A percentile compares a stretch with the other conserved stretches of the same genome.
These are phyloP conservation scores for Dryobates pubescens DNA, from an alignment of 2,797 vertebrate species.

Conservation along the genomic window DNA sequence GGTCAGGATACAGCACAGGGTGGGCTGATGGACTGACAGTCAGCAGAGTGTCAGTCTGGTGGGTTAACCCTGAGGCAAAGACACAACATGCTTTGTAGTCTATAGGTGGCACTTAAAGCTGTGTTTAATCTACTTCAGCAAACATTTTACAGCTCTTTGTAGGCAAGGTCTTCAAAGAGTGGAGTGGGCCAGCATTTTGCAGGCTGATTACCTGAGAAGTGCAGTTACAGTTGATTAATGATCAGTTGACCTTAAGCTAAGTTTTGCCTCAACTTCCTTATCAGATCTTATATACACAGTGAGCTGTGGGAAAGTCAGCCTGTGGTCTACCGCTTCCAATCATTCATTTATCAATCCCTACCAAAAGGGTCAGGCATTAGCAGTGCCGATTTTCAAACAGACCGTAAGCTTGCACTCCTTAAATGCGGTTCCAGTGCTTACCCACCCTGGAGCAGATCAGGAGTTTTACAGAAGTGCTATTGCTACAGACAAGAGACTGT, in stretches of 20 bases:
- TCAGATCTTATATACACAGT: slow-evolving; percentile 69
- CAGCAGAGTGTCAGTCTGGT: not conserved
- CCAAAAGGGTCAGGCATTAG: slow-evolving; percentile 49
- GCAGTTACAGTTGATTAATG: slow-evolving; percentile 68
- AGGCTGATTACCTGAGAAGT: slow-evolving; percentile 64
- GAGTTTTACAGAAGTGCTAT: not conserved
- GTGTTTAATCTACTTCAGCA: slow-evolving; percentile 63
- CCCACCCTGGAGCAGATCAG: not conserved
- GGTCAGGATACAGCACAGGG: not conserved
- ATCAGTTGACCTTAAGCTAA: slow-evolving; percentile 67
- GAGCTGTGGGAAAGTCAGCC: slow-evolving; percentile 69
- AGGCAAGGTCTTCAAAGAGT: slow-evolving; percentile 62
- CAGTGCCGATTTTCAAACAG: not conserved
- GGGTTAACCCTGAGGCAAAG: slow-evolving; percentile 34
- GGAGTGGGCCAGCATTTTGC: slow-evolving; percentile 47
- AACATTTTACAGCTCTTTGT: slow-evolving; percentile 64
- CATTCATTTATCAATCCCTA: slow-evolving; percentile 55
- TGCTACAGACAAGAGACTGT: not conserved
- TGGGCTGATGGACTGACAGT: not conserved
- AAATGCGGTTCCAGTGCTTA: not conserved
- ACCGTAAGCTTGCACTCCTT: not conserved
- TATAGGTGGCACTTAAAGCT: slow-evolving; percentile 37
- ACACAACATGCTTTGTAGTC: slow-evolving; percentile 43
- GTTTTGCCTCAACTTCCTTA: slow-evolving; percentile 67
- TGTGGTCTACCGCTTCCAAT: slow-evolving; percentile 44